Percentiles rank a stretch among this genome's conserved stretches.
Evolutionary conservation across 37 sponge, comb jelly and placozoan genomes (phyloP).

Genomic region (Aphrocallistes beatrix): DNA sequence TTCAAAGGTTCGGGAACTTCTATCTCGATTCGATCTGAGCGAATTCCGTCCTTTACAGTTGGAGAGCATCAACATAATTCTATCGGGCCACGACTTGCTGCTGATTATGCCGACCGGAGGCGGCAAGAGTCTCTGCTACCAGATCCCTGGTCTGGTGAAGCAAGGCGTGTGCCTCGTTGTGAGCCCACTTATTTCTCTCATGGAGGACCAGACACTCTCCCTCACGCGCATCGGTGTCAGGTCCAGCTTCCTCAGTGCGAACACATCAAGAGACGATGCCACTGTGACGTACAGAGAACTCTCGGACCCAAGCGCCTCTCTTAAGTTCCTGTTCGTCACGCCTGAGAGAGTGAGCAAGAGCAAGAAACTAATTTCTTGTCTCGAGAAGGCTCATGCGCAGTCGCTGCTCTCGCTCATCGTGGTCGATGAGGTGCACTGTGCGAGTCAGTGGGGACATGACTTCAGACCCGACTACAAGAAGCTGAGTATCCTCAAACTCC

Average conservation of each 20-base stretch:
- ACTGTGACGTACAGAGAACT: slow-evolving; percentile 35
- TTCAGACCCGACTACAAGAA: slow-evolving; percentile 90
- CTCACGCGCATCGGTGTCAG: slow-evolving; percentile 43
- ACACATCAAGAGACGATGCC: slow-evolving; percentile 37
- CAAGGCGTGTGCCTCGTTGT: slow-evolving; percentile 77
- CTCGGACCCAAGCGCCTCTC: slow-evolving; percentile 24
- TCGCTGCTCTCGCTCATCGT: slow-evolving; percentile 63
- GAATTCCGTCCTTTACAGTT: slow-evolving; percentile 65
- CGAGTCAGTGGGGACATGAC: slow-evolving; percentile 98
- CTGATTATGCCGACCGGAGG: slow-evolving; percentile 97
- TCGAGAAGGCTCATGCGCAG: slow-evolving; percentile 69
- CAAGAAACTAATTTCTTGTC: slow-evolving; percentile 65
- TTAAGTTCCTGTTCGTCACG: slow-evolving; percentile 78
- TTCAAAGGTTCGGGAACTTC: background rate
- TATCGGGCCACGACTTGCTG: slow-evolving; percentile 58
- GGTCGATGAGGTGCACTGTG: slow-evolving; percentile 94
- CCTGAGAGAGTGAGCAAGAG: slow-evolving; percentile 83
- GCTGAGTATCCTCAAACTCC: slow-evolving; percentile 67
- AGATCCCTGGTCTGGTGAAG: slow-evolving; percentile 62
- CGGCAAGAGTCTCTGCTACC: slow-evolving; percentile 95
- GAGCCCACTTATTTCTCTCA: slow-evolving; percentile 82
- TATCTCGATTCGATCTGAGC: slow-evolving; percentile 29
- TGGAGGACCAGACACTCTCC: slow-evolving; percentile 82
- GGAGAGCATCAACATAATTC: slow-evolving; percentile 57
- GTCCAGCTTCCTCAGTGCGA: slow-evolving; percentile 44